Evolutionary conservation across 23 tunicate species (phyloP).

Genomic region (Corella eumyota): DNA sequence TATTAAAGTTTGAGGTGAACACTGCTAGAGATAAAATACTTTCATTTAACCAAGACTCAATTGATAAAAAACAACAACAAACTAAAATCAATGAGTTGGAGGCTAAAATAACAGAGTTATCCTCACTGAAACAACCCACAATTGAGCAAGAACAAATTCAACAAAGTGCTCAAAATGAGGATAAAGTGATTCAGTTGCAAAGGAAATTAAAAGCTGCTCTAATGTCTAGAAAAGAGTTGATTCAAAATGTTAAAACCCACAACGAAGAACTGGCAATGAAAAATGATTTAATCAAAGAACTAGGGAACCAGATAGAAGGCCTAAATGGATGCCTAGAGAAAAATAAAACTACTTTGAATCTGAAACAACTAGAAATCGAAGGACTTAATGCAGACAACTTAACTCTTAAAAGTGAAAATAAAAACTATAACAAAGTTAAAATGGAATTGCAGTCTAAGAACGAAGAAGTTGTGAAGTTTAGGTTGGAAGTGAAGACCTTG

Average conservation of each 20-base stretch:
- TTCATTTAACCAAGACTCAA: too few relatives aligned
- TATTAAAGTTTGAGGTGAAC: too few relatives aligned
- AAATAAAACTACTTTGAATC: not conserved
- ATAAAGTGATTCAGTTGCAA: conserved; percentile 40
- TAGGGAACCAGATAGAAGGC: too few relatives aligned
- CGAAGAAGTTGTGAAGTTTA: conserved; percentile 5
- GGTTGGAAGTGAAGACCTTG: conserved; percentile 30
- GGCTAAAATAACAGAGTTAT: conserved; percentile 7
- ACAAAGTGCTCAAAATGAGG: conserved; percentile 17
- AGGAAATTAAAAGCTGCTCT: conserved; percentile 79
- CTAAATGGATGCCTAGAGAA: not conserved
- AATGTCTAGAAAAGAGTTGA: conserved; percentile 65
- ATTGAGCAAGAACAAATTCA: conserved; percentile 18
- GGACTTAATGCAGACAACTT: too few relatives aligned
- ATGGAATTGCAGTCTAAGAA: not conserved
- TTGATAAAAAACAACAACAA: too few relatives aligned
- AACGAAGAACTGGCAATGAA: conserved; percentile 14
- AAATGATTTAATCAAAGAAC: not conserved
- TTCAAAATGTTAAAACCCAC: conserved; percentile 21
- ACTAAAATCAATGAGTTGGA: too few relatives aligned
- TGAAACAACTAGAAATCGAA: not conserved
- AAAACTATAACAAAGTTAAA: not conserved
- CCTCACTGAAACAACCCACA: not conserved
- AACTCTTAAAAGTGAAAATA: too few relatives aligned
- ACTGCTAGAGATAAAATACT: too few relatives aligned